phyloP scores from a whole-genome alignment of 2,113 vertebrate species.

The Stigmatopora argus region DNA sequence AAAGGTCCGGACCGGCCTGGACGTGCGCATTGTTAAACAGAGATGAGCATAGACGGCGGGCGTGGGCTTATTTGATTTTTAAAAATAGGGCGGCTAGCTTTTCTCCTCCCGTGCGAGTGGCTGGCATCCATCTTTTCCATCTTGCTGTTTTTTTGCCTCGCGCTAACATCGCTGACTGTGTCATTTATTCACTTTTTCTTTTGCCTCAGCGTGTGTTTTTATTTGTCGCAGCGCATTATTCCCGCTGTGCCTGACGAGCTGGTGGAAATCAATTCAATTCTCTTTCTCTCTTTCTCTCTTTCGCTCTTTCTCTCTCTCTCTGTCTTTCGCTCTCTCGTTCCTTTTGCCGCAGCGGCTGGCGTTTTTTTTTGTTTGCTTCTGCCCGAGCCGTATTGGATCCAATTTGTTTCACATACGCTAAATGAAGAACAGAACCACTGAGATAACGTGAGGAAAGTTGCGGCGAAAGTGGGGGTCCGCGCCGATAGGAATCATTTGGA shows the following conservation, averaged over 20 bases:
- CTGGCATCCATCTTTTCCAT: constrained; percentile 14
- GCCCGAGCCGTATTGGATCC: not conserved
- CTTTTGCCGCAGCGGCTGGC: constrained; percentile 23
- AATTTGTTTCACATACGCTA: not conserved
- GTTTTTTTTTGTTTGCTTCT: constrained; percentile 29
- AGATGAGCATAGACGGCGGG: too few species aligned
- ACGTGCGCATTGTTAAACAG: too few species aligned
- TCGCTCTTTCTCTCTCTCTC: constrained; percentile 14
- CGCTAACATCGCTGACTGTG: constrained; percentile 24
- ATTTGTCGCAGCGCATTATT: constrained; percentile 41
- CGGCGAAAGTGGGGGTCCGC: too few species aligned
- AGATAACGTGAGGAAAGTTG: not conserved
- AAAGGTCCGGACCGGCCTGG: too few species aligned
- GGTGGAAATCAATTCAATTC: constrained; percentile 47
- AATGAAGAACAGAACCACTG: not conserved
- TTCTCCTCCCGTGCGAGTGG: constrained; percentile 8
- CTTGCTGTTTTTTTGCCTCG: constrained; percentile 3
- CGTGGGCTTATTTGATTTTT: too few species aligned
- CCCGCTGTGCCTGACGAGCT: constrained; percentile 38
- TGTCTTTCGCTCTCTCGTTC: not conserved
- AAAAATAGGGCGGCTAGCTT: not conserved
- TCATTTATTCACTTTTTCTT: constrained; percentile 35
- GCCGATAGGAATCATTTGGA: not conserved
- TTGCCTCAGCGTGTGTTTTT: constrained; percentile 31
- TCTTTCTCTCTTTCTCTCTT: constrained; percentile 22